Base-by-base conservation (phyloP, 2,113 vertebrate species). In the Grammatotria lemairii region DNA sequence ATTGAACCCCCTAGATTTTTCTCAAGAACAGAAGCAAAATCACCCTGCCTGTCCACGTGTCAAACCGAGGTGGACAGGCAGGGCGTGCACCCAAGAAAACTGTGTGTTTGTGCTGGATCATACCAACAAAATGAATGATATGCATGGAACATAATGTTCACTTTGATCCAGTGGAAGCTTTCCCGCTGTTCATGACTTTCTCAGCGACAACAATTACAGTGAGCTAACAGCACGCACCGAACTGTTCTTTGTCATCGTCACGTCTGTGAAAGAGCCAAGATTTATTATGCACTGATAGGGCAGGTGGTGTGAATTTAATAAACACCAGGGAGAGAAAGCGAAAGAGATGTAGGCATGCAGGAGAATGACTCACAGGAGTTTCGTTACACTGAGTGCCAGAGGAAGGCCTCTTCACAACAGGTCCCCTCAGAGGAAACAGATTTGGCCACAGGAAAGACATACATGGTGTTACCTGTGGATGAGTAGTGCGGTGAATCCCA, bases 361-460 rank as follows among this genome's bases (percentile, higher is more conserved):
- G 49, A 68, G 68, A 68, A 31, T 95, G 93, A 94, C 45, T 95
- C 94, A 95, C 16, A 49, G 86, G 73, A 84, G 83, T 92, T 93
- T 91, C 57, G 8, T 83, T 80, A 8, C 45, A 40, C 51, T 5
- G 42, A 53, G 84, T 85, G 93, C 91, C 91, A 91, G 86, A 93
- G 89, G 86, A 91, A 91, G 88, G 82, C 91, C 86, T 90, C 68
- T 80, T 21, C n/a, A 49, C 80, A 78, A 80, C 83, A 85, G 88
- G 83, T 87, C 86, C 21, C 9, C 7, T 13, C 4, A 23, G 86
- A 87, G 81, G 42, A 91, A 65, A 90, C 17, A 8, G 42, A 80
- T 78, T 81, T 19, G 4, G 47, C 78, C 26, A 82, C 88, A 94
- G 95, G 95, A 94, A 95, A 94, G 82, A 94, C 94, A 86, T 92